Evolutionary conservation across 1,140 invertebrate species (phyloP).

Genomic region (Gonioctena quinquepunctata): DNA sequence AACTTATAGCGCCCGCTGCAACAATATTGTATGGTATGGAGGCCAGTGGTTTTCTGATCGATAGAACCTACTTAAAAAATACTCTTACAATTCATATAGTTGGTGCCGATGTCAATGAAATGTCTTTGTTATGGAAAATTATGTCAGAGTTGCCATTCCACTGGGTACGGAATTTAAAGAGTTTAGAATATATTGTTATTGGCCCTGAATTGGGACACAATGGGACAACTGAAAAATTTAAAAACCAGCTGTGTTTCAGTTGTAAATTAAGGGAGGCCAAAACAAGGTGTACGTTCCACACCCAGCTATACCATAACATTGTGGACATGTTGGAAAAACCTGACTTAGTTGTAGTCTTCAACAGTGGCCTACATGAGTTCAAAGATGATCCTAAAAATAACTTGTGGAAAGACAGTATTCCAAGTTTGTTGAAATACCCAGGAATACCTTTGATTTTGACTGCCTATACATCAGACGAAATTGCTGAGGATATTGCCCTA

Average conservation of each 20-base stretch:
- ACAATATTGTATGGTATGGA: constrained; percentile 44
- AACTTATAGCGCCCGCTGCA: constrained; percentile 34
- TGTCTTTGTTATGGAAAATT: constrained; percentile 38
- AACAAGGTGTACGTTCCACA: constrained; percentile 27
- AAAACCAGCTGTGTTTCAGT: constrained; percentile 28
- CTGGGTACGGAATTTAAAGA: constrained; percentile 43
- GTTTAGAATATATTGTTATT: constrained; percentile 40
- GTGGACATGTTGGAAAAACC: constrained; percentile 35
- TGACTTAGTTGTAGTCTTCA: constrained; percentile 49
- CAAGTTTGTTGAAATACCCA: constrained; percentile 32
- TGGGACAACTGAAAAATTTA: constrained; percentile 10
- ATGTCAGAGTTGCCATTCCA: constrained; percentile 42
- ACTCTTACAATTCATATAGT: constrained; percentile 47
- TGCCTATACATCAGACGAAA: constrained; percentile 48
- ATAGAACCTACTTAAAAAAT: constrained; percentile 23
- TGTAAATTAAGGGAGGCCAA: constrained; percentile 31
- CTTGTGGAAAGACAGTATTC: constrained; percentile 46
- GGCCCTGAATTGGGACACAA: constrained; percentile 42
- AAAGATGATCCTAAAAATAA: constrained; percentile 27
- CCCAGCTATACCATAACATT: constrained; percentile 43
- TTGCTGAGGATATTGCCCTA: constrained; percentile 33
- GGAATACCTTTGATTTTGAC: constrained; percentile 46
- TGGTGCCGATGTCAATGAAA: constrained; percentile 42
- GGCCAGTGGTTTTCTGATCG: constrained; percentile 27
- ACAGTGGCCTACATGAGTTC: constrained; percentile 51